A percentile compares a stretch with the other conserved stretches of the same genome.
Conservation (phyloP, 2,113 vertebrate genomes). For the Strix uralensis region DNA sequence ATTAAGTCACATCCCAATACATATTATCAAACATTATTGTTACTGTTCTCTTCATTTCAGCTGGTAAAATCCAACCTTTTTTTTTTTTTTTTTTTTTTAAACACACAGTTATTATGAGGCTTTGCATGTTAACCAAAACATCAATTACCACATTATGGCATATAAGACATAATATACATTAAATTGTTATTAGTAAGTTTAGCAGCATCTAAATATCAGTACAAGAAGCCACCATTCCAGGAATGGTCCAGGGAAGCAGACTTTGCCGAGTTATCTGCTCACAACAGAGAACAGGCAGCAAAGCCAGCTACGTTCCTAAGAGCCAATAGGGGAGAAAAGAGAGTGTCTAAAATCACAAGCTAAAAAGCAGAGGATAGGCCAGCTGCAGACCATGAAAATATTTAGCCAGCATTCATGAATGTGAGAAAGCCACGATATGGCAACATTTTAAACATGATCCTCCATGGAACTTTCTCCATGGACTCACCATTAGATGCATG, state of each 20-base stretch:
- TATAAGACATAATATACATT: conserved; percentile 18
- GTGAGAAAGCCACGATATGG: conserved; percentile 3
- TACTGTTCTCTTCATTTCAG: conserved; percentile 32
- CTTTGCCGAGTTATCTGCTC: neutral
- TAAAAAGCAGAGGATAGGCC: conserved; percentile 28
- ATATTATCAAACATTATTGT: conserved; percentile 35
- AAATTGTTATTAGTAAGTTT: neutral
- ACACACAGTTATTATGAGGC: conserved; percentile 32
- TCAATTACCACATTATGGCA: conserved; percentile 17
- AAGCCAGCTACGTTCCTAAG: neutral
- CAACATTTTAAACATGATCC: neutral
- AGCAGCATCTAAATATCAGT: conserved; percentile 44
- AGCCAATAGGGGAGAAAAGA: conserved; percentile 14
- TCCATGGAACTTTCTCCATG: conserved; percentile 10
- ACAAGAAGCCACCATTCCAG: conserved; percentile 33
- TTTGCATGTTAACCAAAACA: conserved; percentile 57
- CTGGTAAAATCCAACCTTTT: conserved; percentile 57
- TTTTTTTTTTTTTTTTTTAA: neutral
- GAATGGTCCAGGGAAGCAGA: conserved; percentile 9
- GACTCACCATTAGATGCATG: conserved; percentile 27
- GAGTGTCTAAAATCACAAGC: conserved; percentile 7
- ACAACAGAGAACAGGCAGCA: neutral
- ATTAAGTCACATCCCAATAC: conserved; percentile 44
- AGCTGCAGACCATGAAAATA: conserved; percentile 23
- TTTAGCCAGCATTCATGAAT: conserved; percentile 35